Evolutionary conservation across 92 coral and sea anemone species (phyloP).

Genomic region (Muricea muricata): DNA sequence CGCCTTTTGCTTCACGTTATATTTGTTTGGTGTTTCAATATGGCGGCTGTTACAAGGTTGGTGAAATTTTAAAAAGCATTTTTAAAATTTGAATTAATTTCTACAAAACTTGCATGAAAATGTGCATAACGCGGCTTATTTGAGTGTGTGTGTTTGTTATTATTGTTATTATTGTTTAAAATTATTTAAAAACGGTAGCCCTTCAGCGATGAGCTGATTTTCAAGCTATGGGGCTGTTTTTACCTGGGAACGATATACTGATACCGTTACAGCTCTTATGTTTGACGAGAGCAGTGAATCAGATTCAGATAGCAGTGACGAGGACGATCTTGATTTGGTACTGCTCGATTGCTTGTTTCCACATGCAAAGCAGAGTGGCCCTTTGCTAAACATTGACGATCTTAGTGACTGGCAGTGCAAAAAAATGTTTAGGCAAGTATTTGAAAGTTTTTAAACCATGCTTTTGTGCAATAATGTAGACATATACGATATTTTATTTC

Average conservation of each 20-base stretch:
- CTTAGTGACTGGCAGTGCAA: constrained; percentile 35
- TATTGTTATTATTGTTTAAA: too few species aligned
- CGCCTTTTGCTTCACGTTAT: neutral
- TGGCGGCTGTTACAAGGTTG: neutral
- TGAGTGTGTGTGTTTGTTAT: too few species aligned
- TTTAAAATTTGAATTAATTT: neutral
- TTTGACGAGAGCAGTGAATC: neutral
- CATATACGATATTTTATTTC: too few species aligned
- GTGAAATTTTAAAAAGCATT: neutral
- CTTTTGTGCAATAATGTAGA: too few species aligned
- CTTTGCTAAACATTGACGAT: constrained; percentile 16
- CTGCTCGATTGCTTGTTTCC: constrained; percentile 27
- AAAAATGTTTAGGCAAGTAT: constrained; percentile 37
- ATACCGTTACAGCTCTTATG: neutral
- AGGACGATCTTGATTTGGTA: constrained; percentile 31
- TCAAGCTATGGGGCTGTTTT: neutral
- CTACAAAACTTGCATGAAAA: neutral
- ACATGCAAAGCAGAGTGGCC: neutral
- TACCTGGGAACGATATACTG: neutral
- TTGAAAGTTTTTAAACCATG: neutral
- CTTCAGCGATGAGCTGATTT: too few species aligned
- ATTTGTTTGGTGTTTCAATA: neutral
- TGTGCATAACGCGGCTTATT: neutral
- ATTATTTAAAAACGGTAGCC: too few species aligned
- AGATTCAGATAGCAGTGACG: neutral